Conservation (phyloP, 2,113 vertebrate genomes). For the Stomatorhinus ivindoensis region DNA sequence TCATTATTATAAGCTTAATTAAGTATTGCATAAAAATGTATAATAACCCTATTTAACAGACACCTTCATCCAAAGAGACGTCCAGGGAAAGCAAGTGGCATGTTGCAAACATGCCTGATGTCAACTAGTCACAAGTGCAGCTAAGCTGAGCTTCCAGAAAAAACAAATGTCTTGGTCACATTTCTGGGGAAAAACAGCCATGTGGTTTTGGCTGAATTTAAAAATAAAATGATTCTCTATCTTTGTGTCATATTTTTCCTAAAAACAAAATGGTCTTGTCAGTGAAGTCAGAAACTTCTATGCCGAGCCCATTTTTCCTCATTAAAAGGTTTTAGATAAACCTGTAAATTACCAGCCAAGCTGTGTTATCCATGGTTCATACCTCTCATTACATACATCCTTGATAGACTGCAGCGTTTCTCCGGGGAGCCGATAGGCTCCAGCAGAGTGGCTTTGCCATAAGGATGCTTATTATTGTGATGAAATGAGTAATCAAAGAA, state of each 20-base stretch:
- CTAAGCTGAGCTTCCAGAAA: neutral
- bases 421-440: conserved; percentile 19
- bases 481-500: conserved; percentile 35
- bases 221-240: conserved; percentile 52
- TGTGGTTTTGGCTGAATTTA: conserved; percentile 52
- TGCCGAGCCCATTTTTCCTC: conserved; percentile 41
- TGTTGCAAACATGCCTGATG: neutral
- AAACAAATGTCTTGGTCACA: neutral
- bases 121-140: neutral
- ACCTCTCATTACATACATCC: conserved; percentile 44
- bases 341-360: conserved; percentile 47
- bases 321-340: conserved; percentile 50
- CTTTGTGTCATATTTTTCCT: conserved; percentile 52
- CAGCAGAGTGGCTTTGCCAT: neutral
- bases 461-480: conserved; percentile 43
- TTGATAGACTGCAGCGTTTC: neutral
- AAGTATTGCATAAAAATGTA: neutral
- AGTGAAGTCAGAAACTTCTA: conserved; percentile 56
- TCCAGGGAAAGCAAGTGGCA: neutral
- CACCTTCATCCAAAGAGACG: neutral
- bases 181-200: conserved; percentile 16
- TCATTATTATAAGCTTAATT: neutral
- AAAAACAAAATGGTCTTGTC: conserved; percentile 40
- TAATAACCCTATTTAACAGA: neutral
- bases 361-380: conserved; percentile 29